Evolutionary conservation across 2,888 invertebrate genomes (phyloP), one percentile per base, ranked within the genome.

Genomic region (Agonopterix heracliana): DNA sequence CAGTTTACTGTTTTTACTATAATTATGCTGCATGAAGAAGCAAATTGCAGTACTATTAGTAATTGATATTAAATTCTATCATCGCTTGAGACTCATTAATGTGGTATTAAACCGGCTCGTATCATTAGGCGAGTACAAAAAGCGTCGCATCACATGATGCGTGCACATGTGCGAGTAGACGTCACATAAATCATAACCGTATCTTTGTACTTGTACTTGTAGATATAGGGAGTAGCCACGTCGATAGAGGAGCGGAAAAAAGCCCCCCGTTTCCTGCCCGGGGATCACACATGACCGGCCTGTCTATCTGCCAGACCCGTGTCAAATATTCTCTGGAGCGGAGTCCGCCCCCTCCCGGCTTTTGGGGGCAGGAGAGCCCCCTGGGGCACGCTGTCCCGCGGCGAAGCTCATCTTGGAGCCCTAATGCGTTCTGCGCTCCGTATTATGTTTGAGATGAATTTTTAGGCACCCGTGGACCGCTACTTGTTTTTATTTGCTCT

Each of bases 291-390:
- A 88, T 87, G 88, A 87, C 88, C 86, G 86, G 83, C 77, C 85
- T 87, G 88, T 88, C 88, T 87, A 87, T 88, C 88, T 87, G 88
- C 88, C 88, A 86, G 87, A 88, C 88, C 88, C 88, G 83, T 88
- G 87, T 88, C 88, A 88, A 88, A 88, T 88, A 88, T 87, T 83
- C 88, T 87, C 86, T 87, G 83, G 82, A 88, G 88, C 88, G 88
- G 81, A 85, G 83, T 78, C 83, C 81, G 78, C 83, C 84, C 79
- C 79, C 67, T 66, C 73, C 69, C 68, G 68, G 66, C 68, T 70
- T 65, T 56, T 65, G 74, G 77, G 73, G 74, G 66, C 66, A 69
- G 74, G 75, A 74, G 66, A 70, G 75, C 81, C 83, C 84, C 87
- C 82, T 75, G 86, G 86, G 85, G 81, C 81, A 67, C 64, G 82